Evolutionary conservation across 2,888 invertebrate species (phyloP), one percentile per base, ranked within the genome.

Genomic region (Branchellion lobata): DNA sequence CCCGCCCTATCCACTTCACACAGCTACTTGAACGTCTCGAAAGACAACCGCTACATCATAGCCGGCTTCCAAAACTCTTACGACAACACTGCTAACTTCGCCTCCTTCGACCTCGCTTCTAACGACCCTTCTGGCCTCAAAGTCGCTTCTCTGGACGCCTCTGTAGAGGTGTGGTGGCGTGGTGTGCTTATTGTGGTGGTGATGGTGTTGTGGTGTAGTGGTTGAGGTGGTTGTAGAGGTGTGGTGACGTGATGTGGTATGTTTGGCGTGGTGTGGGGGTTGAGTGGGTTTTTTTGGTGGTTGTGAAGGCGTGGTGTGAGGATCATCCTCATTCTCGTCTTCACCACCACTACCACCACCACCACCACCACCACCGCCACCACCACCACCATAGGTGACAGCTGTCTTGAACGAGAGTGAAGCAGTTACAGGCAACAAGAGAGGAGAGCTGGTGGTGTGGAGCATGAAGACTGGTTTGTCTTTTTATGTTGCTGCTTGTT

Each of bases 371-470:
- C 3, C 31, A 33, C 2, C 27, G 18, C 2, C 61, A 57, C 21
- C 24, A 57, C 21, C 21, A 57, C n/a, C 61, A 18, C n/a, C 61
- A 57, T n/a, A 57, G 61, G 85, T 85, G 78, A 87, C 87, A 2
- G 86, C 85, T 33, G 84, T 87, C 31, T 83, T 87, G 78, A 86
- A 86, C 40, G 84, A 85, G 76, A 86, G 87, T 74, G 87, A 87
- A 81, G 87, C 86, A 0, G 85, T 86, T n/a, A 87, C 87, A 31
- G 88, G 87, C 33, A 85, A 87, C n/a, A 82, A 86, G 47, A 86
- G 86, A 80, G 88, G 88, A 47, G 87, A 88, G 79, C 84, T 88
- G n/a, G 84, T 86, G 40, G 84, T 88, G 78, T 88, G 88, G 88
- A 87, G 85, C 80, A 82, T 87, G 81, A 82, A 85, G 24, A 87